These are phyloP conservation scores for Podarcis raffonei DNA, from an alignment of 2,113 vertebrate genomes.

Conservation along the genomic window DNA sequence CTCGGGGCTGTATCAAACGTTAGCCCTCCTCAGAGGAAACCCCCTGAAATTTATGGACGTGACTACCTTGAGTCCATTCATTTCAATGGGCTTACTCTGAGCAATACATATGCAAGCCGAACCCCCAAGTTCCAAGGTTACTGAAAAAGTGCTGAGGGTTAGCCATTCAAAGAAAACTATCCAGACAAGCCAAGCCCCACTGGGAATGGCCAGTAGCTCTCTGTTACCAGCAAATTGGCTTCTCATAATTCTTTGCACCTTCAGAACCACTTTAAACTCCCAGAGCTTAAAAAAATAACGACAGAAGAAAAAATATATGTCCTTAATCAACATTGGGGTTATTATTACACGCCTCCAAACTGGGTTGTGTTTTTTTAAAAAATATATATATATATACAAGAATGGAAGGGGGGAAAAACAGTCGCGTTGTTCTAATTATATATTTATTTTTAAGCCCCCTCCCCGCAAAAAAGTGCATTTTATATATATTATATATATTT, in stretches of 20 bases:
- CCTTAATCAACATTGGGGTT: neutral
- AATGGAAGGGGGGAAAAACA: conserved; percentile 31
- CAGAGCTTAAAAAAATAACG: neutral
- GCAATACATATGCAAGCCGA: too few species aligned
- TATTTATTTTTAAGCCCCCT: conserved; percentile 67
- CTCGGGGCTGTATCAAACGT: too few species aligned
- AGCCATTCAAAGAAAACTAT: neutral
- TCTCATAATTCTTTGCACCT: neutral
- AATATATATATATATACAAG: conserved; percentile 50
- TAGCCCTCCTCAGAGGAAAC: too few species aligned
- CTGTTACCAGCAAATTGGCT: neutral
- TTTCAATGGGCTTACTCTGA: too few species aligned
- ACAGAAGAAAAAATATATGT: neutral
- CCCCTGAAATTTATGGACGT: too few species aligned
- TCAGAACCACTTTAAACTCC: neutral
- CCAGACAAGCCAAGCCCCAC: neutral
- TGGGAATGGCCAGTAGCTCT: too few species aligned
- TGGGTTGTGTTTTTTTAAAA: conserved; percentile 22
- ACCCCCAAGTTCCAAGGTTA: neutral
- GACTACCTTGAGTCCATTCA: too few species aligned
- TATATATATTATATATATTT: conserved; percentile 26
- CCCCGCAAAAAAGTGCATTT: conserved; percentile 71
- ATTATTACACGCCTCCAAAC: conserved; percentile 24
- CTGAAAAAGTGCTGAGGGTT: neutral
- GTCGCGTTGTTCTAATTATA: conserved; percentile 43